Conservation (phyloP, 2,113 vertebrate species). For the Canis aureus region DNA sequence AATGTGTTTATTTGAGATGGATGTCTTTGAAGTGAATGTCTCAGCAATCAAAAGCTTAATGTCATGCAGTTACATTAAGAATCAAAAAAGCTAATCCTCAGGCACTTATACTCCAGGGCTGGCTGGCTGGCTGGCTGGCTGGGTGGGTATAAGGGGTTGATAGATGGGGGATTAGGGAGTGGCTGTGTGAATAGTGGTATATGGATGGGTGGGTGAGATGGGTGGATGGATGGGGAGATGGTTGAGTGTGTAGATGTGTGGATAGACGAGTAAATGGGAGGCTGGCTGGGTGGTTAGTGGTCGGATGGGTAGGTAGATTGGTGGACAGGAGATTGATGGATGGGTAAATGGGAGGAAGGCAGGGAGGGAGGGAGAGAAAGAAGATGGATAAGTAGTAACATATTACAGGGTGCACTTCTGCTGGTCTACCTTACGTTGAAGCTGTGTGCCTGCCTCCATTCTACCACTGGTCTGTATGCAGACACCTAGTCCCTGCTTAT, state of each 20-base stretch:
- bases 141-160: background rate
- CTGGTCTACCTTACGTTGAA: too few relatives aligned
- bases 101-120: too few relatives aligned
- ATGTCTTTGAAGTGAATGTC: background rate
- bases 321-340: accelerated
- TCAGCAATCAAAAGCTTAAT: background rate
- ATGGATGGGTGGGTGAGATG: background rate
- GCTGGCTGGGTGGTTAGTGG: accelerated
- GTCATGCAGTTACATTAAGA: background rate
- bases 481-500: background rate
- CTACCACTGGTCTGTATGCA: accelerated
- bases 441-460: background rate
- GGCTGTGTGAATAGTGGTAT: background rate
- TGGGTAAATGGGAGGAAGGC: too few relatives aligned
- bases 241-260: background rate
- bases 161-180: background rate
- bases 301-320: too few relatives aligned
- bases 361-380: too few relatives aligned
- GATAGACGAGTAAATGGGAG: background rate
- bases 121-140: too few relatives aligned
- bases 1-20: too few relatives aligned
- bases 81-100: background rate
- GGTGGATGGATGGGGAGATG: background rate
- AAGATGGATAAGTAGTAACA: too few relatives aligned
- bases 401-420: background rate